Evolutionary conservation across 2,797 vertebrate genomes (phyloP).

Genomic region (Tapirus indicus): DNA sequence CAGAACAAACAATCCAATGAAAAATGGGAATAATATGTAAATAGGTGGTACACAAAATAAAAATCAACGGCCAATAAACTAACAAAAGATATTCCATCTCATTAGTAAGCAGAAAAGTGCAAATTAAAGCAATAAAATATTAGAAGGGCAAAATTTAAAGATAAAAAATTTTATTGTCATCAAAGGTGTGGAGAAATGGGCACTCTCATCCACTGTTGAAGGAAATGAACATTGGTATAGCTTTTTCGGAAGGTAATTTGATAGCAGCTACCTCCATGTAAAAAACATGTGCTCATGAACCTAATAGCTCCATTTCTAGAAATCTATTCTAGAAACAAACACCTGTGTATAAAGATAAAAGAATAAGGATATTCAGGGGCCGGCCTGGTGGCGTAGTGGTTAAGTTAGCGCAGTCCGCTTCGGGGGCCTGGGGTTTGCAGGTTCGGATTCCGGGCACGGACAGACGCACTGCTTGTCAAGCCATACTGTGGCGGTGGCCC

Average conservation of each 20-base stretch:
- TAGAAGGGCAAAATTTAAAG: background rate
- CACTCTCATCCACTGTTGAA: background rate
- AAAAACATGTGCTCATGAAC: background rate
- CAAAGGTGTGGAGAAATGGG: background rate
- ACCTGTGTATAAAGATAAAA: background rate
- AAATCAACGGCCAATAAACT: constrained; percentile 8
- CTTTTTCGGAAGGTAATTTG: background rate
- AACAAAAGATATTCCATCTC: background rate
- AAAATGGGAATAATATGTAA: background rate
- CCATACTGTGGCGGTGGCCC: too few species aligned
- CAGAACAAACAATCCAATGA: constrained; percentile 12
- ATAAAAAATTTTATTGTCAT: background rate
- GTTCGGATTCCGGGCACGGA: too few species aligned
- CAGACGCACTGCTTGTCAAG: too few species aligned
- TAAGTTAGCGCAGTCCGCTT: too few species aligned
- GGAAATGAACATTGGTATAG: background rate
- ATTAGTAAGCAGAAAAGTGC: background rate
- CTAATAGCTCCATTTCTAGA: background rate
- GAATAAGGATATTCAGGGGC: background rate
- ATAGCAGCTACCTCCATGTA: background rate
- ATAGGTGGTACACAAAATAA: background rate
- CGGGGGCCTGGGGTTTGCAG: too few species aligned
- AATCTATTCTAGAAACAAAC: background rate
- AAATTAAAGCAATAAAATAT: constrained; percentile 17
- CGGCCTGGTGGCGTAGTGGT: too few species aligned